Base-by-base conservation (phyloP, 2,888 invertebrate species). In the Molorchus minor region DNA sequence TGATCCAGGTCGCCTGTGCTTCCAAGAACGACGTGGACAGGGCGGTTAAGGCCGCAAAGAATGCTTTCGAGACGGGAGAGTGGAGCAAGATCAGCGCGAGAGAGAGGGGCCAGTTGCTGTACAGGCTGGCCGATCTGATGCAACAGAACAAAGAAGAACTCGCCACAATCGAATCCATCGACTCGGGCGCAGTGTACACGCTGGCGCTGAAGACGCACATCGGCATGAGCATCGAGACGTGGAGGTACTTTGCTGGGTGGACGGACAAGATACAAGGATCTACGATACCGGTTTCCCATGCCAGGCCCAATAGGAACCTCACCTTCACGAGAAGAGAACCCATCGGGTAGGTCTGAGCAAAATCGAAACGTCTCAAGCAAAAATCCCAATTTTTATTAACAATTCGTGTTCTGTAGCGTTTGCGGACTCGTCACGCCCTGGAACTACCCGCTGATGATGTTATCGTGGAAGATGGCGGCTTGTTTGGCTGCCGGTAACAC, bases 361-460 rank as follows among this genome's bases (percentile, higher is more conserved):
- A 43, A 35, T 41, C 15, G 2, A 33, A n/a, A n/a, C n/a, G n/a
- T n/a, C 12, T 33, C n/a, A 7, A 7, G 3, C 33, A 10, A 33
- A n/a, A 5, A 25, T 25, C 4, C 25, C 8, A 51, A 38, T 12
- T 19, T 17, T 36, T 36, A 10, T 13, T 20, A 29, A 10, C 17
- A 7, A 10, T n/a, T 36, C n/a, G 15, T 12, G 3, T 59, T 53
- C 66, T 80, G 52, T 71, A 88, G 95, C 0, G 97, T 98, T 2
- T 95, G 94, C 73, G 97, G 91, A 0, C 82, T 98, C 12, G 88
- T 98, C 12, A 96, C 96, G 0, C 97, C 98, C 0, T 98, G 98
- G 98, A 98, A 98, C 80, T 98, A 98, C 79, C 98, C 98, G 0
- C 82, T 98, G 7, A 98, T 98, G 98, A 98, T 98, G 98, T 81